These are phyloP conservation scores for Drosophila ohnishii DNA, from an alignment of 1,140 invertebrate genomes.

Conservation along the genomic window DNA sequence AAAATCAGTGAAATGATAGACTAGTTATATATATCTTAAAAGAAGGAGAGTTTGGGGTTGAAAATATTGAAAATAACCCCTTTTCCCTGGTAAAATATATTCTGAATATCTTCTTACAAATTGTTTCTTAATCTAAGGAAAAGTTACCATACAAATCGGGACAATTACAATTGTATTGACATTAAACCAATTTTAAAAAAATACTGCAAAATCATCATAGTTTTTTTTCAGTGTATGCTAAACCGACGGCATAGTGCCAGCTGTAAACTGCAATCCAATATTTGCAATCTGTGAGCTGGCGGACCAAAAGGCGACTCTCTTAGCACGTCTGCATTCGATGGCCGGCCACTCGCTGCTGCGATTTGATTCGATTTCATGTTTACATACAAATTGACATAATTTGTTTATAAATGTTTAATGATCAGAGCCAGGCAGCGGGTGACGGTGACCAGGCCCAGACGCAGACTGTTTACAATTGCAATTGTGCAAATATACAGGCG, in stretches of 20 bases:
- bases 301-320: conserved; percentile 36
- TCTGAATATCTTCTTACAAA: too few species aligned
- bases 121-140: too few species aligned
- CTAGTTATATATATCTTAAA: too few species aligned
- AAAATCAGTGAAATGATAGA: too few species aligned
- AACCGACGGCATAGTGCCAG: conserved; percentile 18
- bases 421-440: conserved; percentile 35
- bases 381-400: conserved; percentile 80
- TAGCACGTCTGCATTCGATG: conserved; percentile 43
- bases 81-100: too few species aligned
- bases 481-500: conserved; percentile 51
- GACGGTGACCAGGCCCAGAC: conserved; percentile 43
- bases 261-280: conserved; percentile 61
- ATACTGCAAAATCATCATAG: too few species aligned
- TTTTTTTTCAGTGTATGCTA: conserved; percentile 9
- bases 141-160: too few species aligned
- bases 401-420: conserved; percentile 76
- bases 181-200: too few species aligned
- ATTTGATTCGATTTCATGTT: conserved; percentile 61
- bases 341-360: conserved; percentile 25
- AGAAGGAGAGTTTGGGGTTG: too few species aligned
- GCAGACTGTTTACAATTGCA: conserved; percentile 32
- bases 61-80: too few species aligned
- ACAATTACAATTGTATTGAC: too few species aligned
- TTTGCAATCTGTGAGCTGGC: conserved; percentile 43